Evolutionary conservation across 1,140 invertebrate genomes (phyloP), one percentile per base, ranked within the genome.

Genomic region (Triops longicaudatus): DNA sequence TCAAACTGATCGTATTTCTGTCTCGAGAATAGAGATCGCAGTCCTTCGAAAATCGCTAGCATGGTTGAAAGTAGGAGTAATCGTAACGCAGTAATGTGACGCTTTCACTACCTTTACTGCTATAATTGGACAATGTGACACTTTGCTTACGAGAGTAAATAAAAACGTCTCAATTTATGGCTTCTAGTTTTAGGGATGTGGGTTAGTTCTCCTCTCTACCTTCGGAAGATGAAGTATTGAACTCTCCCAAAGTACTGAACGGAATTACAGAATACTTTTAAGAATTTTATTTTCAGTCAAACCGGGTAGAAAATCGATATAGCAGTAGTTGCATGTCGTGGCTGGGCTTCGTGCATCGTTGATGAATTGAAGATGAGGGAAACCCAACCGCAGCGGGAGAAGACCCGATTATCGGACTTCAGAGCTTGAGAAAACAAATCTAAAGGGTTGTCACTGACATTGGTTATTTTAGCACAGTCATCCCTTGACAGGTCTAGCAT

Each of bases 331-430:
- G 50, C 50, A 63, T 63, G 50, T 22, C 50, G 17, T 17, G 22
- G 50, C 50, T 63, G 50, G 50, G 50, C 50, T 63, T 63, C 50
- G 50, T 63, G 50, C 50, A 63, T 63, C 50, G 10, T 63, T 63
- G 50, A 63, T 63, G 50, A 63, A 63, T 22, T n/a, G 22, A 14
- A 63, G 50, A 63, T 63, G 50, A 63, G 50, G 44, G 50, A 63
- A 63, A n/a, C 50, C 50, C 1, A 63, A 63, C 50, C 50, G 14
- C 50, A 63, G 14, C 5, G 50, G 31, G 31, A 7, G 11, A 22
- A 63, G 50, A 14, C 17, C 14, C 50, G 9, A 63, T 63, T 63
- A n/a, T 63, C 50, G 50, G 50, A 63, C 50, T 63, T 63, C 3
- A 14, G 17, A n/a, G 22, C 22, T 63, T n/a, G 14, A 3, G 17